Evolutionary conservation across 2,113 vertebrate genomes (phyloP), one percentile per base, ranked within the genome.

Genomic region (Glaucomys volans): DNA sequence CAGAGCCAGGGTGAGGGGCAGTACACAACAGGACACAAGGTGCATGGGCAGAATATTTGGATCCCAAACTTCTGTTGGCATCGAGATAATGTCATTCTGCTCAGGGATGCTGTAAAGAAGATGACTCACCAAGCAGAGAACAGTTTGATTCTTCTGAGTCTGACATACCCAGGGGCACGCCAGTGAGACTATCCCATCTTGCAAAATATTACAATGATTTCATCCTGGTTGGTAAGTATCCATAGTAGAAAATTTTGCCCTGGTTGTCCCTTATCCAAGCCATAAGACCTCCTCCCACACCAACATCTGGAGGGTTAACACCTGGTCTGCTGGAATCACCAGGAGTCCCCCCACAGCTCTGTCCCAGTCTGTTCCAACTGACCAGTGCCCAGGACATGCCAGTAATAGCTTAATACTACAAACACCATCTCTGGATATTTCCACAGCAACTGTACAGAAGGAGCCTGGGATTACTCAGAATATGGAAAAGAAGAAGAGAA

Each of bases 1-100:
- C n/a, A 54, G 40, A 40, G 24, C 7, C 9, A 5, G 9, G 59
- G 52, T 5, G 17, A 42, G 3, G 10, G 35, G n/a, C 50, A 30
- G 4, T 1, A 18, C 8, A 5, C 26, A 59, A 5, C 18, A 64
- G 42, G 35, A 17, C 4, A 2, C n/a, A 79, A 30, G 18, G 30
- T 22, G 0, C 14, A 5, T 1, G 9, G 35, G 30, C 7, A 24
- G 67, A 52, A 66, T 32, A 26, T 47, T 50, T 28, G 6, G 57
- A 10, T 4, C 1, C 16, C 22, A 16, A 59, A 62, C 20, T 16
- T 54, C 59, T 3, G 5, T 5, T 0, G n/a, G 24, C 9, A 14
- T 8, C 13, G 16, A 88, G 28, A 76, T 42, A 47, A 16, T n/a
- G 87, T 1, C 2, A 14, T 18, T 11, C 6, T 16, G 17, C 8